Conservation (phyloP, 2,797 vertebrate genomes). For the Mionectes olivaceus region DNA sequence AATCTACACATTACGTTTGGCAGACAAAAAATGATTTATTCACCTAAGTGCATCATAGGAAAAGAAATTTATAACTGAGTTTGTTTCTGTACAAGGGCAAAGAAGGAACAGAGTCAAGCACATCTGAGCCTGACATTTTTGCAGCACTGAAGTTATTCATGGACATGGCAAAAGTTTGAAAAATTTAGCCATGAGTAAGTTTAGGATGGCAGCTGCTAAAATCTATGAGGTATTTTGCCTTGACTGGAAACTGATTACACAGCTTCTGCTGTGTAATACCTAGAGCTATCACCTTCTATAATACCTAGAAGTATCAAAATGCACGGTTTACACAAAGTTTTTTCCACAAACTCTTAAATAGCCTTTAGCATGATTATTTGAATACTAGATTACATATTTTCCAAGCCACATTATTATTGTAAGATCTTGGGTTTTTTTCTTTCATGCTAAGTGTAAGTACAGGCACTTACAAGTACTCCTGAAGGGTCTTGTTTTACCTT, state of each 20-base stretch:
- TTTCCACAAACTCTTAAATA: not conserved
- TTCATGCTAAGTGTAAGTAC: not conserved
- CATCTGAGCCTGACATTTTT: not conserved
- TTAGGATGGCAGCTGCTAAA: not conserved
- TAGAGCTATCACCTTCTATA: not conserved
- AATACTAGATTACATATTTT: not conserved
- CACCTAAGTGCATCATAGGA: not conserved
- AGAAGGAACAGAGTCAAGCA: not conserved
- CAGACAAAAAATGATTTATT: not conserved
- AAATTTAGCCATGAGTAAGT: not conserved
- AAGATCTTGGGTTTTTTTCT: not conserved
- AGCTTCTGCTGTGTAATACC: not conserved
- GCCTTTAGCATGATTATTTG: not conserved
- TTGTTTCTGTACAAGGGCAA: not conserved
- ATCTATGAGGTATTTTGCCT: not conserved
- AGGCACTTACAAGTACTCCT: not conserved
- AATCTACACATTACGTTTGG: not conserved
- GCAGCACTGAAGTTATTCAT: not conserved
- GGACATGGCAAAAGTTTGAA: not conserved
- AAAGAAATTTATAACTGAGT: not conserved
- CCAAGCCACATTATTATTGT: not conserved
- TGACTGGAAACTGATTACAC: not conserved
- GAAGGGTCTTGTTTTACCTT: not conserved
- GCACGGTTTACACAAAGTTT: not conserved
- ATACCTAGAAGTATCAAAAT: not conserved